phyloP scores from a whole-genome alignment of 2,888 invertebrate species.

The Eulithis testata region DNA sequence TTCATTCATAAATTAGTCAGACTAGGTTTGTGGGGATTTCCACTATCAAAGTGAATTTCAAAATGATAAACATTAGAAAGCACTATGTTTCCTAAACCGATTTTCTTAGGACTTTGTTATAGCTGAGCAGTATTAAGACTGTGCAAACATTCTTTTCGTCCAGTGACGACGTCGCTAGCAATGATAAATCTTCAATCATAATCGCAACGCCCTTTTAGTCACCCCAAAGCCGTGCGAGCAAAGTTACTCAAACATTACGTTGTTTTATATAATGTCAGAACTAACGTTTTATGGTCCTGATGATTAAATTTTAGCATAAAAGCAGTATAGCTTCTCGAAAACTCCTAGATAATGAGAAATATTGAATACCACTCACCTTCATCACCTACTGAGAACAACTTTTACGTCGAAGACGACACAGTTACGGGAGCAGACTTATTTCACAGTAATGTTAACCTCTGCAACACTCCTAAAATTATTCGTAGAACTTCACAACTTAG shows the following conservation, averaged over 20 bases:
- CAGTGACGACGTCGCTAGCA: constrained; percentile 58
- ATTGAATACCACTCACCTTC: constrained; percentile 72
- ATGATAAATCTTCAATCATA: constrained; percentile 66
- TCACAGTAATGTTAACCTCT: constrained; percentile 49
- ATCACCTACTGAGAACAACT: constrained; percentile 75
- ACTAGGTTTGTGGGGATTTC: constrained; percentile 9
- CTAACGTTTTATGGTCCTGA: neutral
- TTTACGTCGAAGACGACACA: constrained; percentile 58
- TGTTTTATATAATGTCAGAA: neutral
- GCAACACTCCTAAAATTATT: constrained; percentile 53
- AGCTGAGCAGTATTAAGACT: constrained; percentile 8
- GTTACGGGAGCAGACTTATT: constrained; percentile 51
- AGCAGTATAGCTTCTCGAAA: constrained; percentile 18
- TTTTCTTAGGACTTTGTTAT: neutral
- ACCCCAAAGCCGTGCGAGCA: constrained; percentile 28
- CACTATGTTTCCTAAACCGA: neutral
- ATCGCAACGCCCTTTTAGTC: constrained; percentile 74
- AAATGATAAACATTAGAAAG: constrained; percentile 32
- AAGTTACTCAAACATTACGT: neutral
- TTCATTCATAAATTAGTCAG: constrained; percentile 5
- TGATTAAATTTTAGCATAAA: neutral
- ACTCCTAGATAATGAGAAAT: constrained; percentile 32
- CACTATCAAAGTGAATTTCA: neutral
- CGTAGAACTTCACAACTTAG: constrained; percentile 51
- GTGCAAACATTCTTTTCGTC: constrained; percentile 28